Evolutionary conservation across 2,797 vertebrate species (phyloP).

Genomic region (Karalla daura): DNA sequence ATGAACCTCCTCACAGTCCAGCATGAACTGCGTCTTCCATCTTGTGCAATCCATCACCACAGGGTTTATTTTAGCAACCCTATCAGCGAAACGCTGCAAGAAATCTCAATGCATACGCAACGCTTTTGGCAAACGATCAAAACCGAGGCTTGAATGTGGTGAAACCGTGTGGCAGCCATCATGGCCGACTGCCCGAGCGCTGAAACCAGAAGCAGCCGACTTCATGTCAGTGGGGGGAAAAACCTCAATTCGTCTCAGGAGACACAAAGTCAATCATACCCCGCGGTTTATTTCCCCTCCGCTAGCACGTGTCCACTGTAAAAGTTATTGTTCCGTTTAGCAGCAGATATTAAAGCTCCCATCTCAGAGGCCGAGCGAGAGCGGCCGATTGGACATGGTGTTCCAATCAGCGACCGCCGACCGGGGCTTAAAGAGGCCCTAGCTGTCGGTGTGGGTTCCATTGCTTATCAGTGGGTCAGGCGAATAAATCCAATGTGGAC

Average conservation of each 20-base stretch:
- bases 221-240: background rate
- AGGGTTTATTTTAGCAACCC: background rate
- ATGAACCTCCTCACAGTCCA: background rate
- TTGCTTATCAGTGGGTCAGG: background rate
- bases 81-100: background rate
- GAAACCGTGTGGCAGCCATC: background rate
- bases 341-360: background rate
- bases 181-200: background rate
- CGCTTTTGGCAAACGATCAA: background rate
- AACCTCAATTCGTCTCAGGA: constrained; percentile 5
- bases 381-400: background rate
- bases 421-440: background rate
- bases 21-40: background rate
- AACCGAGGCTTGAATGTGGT: constrained; percentile 2
- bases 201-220: background rate
- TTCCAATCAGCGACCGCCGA: constrained; percentile 15
- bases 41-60: background rate
- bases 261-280: background rate
- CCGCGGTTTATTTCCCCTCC: constrained; percentile 11
- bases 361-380: background rate
- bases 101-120: background rate
- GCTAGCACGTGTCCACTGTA: constrained; percentile 9
- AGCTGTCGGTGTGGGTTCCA: background rate
- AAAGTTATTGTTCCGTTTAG: constrained; percentile 14
- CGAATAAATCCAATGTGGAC: constrained; percentile 14